phyloP scores from a whole-genome alignment of 1,140 invertebrate genomes.

The Drosophila rhopaloa region DNA sequence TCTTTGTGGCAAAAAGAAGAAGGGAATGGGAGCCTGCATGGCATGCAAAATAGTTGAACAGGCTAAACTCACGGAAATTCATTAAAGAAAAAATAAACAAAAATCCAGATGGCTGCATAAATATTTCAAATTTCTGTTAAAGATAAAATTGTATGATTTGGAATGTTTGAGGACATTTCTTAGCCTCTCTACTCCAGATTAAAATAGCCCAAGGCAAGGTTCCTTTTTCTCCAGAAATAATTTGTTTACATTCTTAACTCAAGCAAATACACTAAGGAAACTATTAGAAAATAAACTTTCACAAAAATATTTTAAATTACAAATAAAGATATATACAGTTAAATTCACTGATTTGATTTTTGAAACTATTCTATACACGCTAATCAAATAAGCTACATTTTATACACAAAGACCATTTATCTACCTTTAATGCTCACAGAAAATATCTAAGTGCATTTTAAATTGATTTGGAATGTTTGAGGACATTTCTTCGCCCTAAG shows the following conservation, averaged over 20 bases:
- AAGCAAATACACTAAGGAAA: too few relatives aligned
- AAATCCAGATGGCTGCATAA: not conserved
- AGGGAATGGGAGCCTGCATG: not conserved
- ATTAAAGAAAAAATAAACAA: slow-evolving; percentile 16
- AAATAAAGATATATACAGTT: too few relatives aligned
- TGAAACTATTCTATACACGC: too few relatives aligned
- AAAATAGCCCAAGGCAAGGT: too few relatives aligned
- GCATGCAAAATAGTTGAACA: slow-evolving; percentile 21
- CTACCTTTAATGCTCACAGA: too few relatives aligned
- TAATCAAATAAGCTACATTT: not conserved
- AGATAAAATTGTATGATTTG: not conserved
- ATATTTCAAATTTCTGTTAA: slow-evolving; percentile 9
- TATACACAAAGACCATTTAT: not conserved
- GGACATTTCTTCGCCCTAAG: slow-evolving; percentile 9
- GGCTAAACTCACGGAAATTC: slow-evolving; percentile 5
- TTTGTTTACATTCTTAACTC: too few relatives aligned
- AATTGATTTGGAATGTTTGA: not conserved
- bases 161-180: not conserved
- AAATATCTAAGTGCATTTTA: not conserved
- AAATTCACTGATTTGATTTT: too few relatives aligned
- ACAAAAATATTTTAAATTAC: not conserved
- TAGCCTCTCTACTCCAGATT: not conserved
- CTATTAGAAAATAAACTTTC: too few relatives aligned
- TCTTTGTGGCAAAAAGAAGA: slow-evolving; percentile 11
- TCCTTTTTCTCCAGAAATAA: too few relatives aligned